Evolutionary conservation across 2,888 invertebrate genomes (phyloP).

Genomic region (Empis livida): DNA sequence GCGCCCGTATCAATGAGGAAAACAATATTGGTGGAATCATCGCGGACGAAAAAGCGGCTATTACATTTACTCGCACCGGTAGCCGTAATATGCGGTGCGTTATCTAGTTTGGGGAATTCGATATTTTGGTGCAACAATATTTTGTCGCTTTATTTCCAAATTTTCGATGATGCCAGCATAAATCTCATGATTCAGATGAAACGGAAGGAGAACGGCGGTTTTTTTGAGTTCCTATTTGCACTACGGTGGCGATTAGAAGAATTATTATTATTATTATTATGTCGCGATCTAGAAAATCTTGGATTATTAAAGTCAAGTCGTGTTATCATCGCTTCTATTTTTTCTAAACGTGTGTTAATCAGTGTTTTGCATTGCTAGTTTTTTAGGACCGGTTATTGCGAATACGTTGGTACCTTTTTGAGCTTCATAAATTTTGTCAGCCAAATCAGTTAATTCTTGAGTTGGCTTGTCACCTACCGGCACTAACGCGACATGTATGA

Average conservation of each 20-base stretch:
- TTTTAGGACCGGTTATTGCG: not conserved
- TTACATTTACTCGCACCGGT: not conserved
- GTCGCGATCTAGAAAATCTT: too few relatives aligned
- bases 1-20: not conserved
- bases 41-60: not conserved
- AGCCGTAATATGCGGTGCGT: not conserved
- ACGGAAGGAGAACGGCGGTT: not conserved
- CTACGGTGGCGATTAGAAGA: too few relatives aligned
- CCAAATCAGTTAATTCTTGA: not conserved
- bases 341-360: not conserved
- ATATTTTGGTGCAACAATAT: not conserved
- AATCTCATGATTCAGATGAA: not conserved
- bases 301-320: too few relatives aligned
- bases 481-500: not conserved
- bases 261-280: too few relatives aligned
- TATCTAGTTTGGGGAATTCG: not conserved
- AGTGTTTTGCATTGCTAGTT: not conserved
- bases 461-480: not conserved
- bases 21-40: not conserved
- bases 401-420: not conserved
- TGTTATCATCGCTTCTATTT: too few relatives aligned
- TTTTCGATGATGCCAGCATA: not conserved
- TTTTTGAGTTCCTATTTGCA: too few relatives aligned
- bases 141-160: not conserved
- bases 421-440: not conserved